Base-by-base conservation (phyloP, 2,797 vertebrate genomes). In the Sebastes baramenuke region DNA sequence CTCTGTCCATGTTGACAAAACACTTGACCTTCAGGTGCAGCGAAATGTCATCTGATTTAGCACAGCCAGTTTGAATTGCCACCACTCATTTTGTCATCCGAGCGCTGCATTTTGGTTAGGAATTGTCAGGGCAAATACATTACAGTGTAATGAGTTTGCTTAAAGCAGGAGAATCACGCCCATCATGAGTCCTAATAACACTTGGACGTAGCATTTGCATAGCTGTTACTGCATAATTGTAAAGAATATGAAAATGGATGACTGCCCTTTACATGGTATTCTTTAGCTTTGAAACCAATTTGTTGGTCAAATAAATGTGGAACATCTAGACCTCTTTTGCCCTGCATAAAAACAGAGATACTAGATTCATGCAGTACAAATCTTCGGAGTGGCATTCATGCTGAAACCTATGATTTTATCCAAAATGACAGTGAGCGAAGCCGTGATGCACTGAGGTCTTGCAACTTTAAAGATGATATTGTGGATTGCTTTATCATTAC, bases 11-110 rank as follows among this genome's bases (percentile, higher is more conserved):
- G 91, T 92, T 94, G 90, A 95, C 92, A 92, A 91, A 94, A 90
- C 89, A 86, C 93, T 95, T 93, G 94, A 96, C 95, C 94, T 96
- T 95, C 93, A 93, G 92, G 85, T 90, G 86, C 87, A 83, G 86
- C 24, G 24, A 93, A 95, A 94, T 94, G 93, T 92, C 94, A 93
- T 90, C 88, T 93, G 92, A 95, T 95, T 94, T 93, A 93, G 88
- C 85, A 81, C 82, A 56, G 71, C 55, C 77, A 73, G 88, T 82
- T 83, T 86, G 87, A 92, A 92, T 93, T 84, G 83, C 81, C 86
- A 89, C 87, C 72, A 55, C 75, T 92, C 85, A 87, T 93, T 93
- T 91, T 92, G 80, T 88, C 80, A 87, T 79, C 75, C 62, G 36
- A 73, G 86, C 77, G 7, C 61, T 80, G 83, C 82, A 70, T 90